Evolutionary conservation across 2,888 invertebrate species (phyloP).

Genomic region (Eilema sororculum): DNA sequence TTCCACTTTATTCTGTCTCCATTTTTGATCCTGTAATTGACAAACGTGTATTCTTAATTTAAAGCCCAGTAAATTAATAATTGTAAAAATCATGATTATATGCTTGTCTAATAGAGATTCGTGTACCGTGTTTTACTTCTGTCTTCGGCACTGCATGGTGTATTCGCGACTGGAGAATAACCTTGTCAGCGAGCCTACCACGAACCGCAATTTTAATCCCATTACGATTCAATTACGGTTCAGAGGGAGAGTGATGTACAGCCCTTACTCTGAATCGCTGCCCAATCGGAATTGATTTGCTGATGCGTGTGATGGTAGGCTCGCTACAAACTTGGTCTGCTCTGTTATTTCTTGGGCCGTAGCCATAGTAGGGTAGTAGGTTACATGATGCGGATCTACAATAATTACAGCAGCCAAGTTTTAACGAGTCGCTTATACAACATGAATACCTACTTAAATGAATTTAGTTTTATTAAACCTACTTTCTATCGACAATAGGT

Average conservation of each 20-base stretch:
- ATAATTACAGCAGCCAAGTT: neutral
- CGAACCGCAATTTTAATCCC: too few species aligned
- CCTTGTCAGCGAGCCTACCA: neutral
- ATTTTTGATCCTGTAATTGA: conserved; percentile 83
- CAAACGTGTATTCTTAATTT: conserved; percentile 39
- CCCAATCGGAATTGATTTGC: too few species aligned
- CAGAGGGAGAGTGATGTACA: too few species aligned
- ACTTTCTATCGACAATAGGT: neutral
- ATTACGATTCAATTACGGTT: too few species aligned
- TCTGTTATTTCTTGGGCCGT: too few species aligned
- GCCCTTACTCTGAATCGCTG: too few species aligned
- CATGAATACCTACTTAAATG: too few species aligned
- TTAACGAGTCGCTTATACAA: neutral
- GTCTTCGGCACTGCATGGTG: neutral
- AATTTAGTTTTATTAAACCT: too few species aligned
- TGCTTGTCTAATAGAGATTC: neutral
- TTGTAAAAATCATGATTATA: neutral
- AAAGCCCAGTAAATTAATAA: conserved; percentile 7
- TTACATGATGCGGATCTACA: too few species aligned
- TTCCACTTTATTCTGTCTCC: conserved; percentile 83
- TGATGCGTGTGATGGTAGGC: too few species aligned
- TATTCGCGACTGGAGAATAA: neutral
- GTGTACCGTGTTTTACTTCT: neutral
- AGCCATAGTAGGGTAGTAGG: too few species aligned
- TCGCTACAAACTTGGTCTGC: too few species aligned